These are phyloP conservation scores for Opisthograptis luteolata DNA, from an alignment of 2,888 invertebrate species.

Conservation along the genomic window DNA sequence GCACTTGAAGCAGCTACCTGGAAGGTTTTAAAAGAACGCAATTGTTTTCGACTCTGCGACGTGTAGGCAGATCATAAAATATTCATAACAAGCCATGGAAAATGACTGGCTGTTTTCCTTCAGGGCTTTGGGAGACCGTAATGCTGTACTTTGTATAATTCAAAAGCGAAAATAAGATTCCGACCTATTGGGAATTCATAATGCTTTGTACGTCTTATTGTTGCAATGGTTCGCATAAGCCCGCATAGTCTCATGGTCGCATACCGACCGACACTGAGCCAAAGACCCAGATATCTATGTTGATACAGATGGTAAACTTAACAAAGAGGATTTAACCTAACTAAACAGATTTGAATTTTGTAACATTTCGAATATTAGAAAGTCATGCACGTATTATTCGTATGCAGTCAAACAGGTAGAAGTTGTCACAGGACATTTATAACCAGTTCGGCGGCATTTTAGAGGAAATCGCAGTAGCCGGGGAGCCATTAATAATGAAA, in stretches of 20 bases:
- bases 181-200: neutral
- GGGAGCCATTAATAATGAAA: neutral
- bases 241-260: too few relatives aligned
- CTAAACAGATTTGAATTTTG: too few relatives aligned
- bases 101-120: conserved; percentile 14
- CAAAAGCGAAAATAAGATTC: neutral
- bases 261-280: too few relatives aligned
- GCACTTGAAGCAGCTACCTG: conserved; percentile 1
- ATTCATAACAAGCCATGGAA: conserved; percentile 30
- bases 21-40: conserved; percentile 22
- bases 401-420: neutral
- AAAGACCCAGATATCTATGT: too few relatives aligned
- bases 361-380: too few relatives aligned
- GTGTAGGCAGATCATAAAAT: conserved; percentile 32
- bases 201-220: neutral
- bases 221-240: neutral
- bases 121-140: neutral
- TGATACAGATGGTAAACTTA: too few relatives aligned
- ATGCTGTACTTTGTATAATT: conserved; percentile 10
- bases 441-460: conserved; percentile 3
- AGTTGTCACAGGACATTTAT: conserved; percentile 1
- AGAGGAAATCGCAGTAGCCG: conserved; percentile 1
- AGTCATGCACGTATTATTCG: neutral
- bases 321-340: too few relatives aligned
- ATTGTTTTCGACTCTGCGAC: conserved; percentile 26